These are phyloP conservation scores for Irena cyanogastra DNA, from an alignment of 2,113 vertebrate species.

Conservation along the genomic window DNA sequence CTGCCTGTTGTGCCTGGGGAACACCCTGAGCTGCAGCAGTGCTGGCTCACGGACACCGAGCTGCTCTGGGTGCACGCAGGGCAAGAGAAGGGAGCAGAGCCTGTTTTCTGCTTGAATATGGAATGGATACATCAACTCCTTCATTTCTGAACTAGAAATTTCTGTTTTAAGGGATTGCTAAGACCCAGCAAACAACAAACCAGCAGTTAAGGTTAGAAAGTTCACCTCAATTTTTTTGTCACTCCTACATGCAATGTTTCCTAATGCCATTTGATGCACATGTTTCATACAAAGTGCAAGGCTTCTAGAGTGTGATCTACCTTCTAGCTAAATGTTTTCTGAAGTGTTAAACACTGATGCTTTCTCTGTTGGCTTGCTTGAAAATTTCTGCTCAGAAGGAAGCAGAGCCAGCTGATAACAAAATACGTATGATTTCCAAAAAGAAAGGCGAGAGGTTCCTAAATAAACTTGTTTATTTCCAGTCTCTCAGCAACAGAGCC, in stretches of 20 bases:
- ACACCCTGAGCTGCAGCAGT: neutral
- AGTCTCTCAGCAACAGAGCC: conserved; percentile 29
- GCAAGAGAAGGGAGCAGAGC: neutral
- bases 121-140: neutral
- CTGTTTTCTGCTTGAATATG: neutral
- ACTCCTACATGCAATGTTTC: neutral
- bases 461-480: conserved; percentile 42
- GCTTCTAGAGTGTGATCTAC: neutral
- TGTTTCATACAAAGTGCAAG: neutral
- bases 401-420: conserved; percentile 22
- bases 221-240: neutral
- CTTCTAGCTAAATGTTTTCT: neutral
- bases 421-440: neutral
- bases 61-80: neutral
- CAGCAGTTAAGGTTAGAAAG: neutral
- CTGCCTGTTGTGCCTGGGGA: neutral
- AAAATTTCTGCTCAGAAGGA: neutral
- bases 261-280: neutral
- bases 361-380: neutral
- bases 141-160: neutral
- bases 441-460: conserved; percentile 10
- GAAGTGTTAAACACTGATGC: neutral
- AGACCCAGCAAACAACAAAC: neutral
- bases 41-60: neutral
- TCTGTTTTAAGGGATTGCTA: neutral